Evolutionary conservation across 2,888 invertebrate species (phyloP), one percentile per base, ranked within the genome.

Genomic region (Tetramorium bicarinatum): DNA sequence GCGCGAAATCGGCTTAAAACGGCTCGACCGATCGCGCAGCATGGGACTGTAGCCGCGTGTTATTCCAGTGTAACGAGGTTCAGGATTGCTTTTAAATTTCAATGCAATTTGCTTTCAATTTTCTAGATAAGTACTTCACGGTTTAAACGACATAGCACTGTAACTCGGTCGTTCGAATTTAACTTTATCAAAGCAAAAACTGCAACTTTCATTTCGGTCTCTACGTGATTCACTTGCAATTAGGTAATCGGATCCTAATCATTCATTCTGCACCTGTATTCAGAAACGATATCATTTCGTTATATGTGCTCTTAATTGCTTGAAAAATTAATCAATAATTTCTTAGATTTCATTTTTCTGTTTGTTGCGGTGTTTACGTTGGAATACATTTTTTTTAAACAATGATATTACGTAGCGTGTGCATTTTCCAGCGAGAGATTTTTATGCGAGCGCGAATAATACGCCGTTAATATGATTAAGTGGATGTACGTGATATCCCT

Each of bases 21-120:
- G 83, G 86, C 80, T 89, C 87, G 84, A 84, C 87, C 82, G 87
- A 87, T 89, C 87, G 83, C 88, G 25, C 41, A 85, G 82, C 83
- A 34, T 56, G 66, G 64, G 71, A 71, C 82, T 85, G 79, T 89
- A 81, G 79, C 72, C 59, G 79, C 87, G 79, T 61, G 82, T 82
- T 77, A 87, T 86, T 82, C 77, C 83, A 82, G 83, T 87, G 84
- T 89, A 89, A 89, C 88, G 86, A 86, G 82, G 79, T 86, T 59
- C 87, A 66, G 72, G 83, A 84, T 82, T 86, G 83, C 84, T 83
- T 89, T 89, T 89, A 89, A 89, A 89, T 89, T 83, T 89, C 88
- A 86, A 87, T 77, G 88, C 87, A 89, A 89, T 89, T 89, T 87
- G 86, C 84, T 85, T 88, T 87, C 87, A 89, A 89, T 87, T 85